These are phyloP conservation scores for Nothocercus julius DNA, from an alignment of 2,113 vertebrate species.

Conservation along the genomic window DNA sequence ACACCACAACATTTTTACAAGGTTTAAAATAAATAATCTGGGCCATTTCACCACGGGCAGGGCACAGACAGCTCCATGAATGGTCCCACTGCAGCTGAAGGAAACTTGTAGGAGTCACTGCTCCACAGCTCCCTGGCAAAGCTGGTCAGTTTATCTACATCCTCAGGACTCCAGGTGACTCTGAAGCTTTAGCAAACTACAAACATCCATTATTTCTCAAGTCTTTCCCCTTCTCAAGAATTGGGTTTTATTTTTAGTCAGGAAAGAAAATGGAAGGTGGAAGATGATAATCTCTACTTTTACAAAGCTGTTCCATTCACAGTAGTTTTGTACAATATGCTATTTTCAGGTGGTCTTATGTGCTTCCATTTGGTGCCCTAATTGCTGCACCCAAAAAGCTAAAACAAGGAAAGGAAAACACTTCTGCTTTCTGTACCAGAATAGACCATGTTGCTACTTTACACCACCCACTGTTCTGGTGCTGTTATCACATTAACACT, in stretches of 20 bases:
- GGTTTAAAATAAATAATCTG: not conserved
- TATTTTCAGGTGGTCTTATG: not conserved
- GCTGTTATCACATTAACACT: slow-evolving; percentile 45
- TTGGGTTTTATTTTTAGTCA: not conserved
- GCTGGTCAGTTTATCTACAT: not conserved
- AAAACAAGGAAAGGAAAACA: not conserved
- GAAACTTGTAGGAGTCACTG: too few species aligned
- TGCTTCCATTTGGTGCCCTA: not conserved
- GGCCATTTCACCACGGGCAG: not conserved
- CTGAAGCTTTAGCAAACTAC: not conserved
- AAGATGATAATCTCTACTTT: not conserved
- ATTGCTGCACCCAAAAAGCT: not conserved
- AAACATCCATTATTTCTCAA: not conserved
- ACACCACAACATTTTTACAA: not conserved
- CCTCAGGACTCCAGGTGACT: not conserved
- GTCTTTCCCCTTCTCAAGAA: not conserved
- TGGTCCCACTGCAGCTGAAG: too few species aligned
- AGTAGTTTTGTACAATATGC: not conserved
- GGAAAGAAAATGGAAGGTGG: not conserved
- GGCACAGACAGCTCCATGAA: not conserved
- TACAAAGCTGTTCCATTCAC: not conserved
- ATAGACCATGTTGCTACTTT: slow-evolving; percentile 9
- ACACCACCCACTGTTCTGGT: not conserved
- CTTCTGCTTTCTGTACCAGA: not conserved
- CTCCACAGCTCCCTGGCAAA: too few species aligned